phyloP scores from a whole-genome alignment of 2,888 invertebrate species.

The Altica lythri region DNA sequence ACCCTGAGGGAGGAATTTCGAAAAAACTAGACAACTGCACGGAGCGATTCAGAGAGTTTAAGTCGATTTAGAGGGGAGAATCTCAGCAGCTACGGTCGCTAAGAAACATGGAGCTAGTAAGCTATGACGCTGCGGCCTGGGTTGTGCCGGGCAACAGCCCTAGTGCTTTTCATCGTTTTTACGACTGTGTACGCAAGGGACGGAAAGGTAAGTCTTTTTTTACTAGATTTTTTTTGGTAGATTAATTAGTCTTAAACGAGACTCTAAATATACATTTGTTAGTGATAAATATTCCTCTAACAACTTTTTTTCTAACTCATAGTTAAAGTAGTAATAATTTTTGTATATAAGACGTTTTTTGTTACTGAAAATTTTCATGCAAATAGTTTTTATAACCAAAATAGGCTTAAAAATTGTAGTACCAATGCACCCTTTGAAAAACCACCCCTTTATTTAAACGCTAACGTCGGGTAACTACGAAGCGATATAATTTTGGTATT shows the following conservation, averaged over 20 bases:
- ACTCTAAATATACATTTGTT: too few species aligned
- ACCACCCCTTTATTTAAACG: too few species aligned
- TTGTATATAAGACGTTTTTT: too few species aligned
- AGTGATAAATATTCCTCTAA: too few species aligned
- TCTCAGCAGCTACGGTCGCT: slow-evolving; percentile 45
- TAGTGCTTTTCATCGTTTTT: slow-evolving; percentile 46
- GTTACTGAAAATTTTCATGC: too few species aligned
- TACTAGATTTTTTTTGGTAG: slow-evolving; percentile 28
- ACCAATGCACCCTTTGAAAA: too few species aligned
- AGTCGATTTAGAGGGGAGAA: slow-evolving; percentile 47
- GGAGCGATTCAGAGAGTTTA: slow-evolving; percentile 38
- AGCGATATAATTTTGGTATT: too few species aligned
- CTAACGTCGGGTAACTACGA: too few species aligned
- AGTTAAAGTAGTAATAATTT: too few species aligned
- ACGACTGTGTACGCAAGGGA: slow-evolving; percentile 45
- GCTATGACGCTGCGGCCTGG: slow-evolving; percentile 58
- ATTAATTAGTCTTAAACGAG: slow-evolving; percentile 20
- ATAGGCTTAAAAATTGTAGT: too few species aligned
- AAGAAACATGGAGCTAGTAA: slow-evolving; percentile 55
- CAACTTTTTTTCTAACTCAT: too few species aligned
- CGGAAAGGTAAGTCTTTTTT: slow-evolving; percentile 46
- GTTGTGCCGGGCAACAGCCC: slow-evolving; percentile 55
- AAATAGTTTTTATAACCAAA: too few species aligned
- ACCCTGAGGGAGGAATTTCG: slow-evolving; percentile 32
- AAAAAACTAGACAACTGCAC: slow-evolving; percentile 31